Conservation (phyloP, 2,113 vertebrate species). For the Seriola aureovittata region DNA sequence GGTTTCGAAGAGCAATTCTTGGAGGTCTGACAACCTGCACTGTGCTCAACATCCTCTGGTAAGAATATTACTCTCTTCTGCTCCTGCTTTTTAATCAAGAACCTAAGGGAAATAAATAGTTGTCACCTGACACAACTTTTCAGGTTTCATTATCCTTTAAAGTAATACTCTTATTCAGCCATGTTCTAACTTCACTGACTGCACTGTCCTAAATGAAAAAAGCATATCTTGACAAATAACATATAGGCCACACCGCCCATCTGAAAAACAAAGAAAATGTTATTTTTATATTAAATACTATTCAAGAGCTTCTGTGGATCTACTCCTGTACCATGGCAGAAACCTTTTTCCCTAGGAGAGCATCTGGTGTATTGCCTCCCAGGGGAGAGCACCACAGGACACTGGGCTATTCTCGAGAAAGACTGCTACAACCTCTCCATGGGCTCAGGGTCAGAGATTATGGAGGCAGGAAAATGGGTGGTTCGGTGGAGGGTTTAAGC, state of each 20-base stretch:
- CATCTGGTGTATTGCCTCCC: slow-evolving; percentile 20
- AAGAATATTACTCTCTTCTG: slow-evolving; percentile 29
- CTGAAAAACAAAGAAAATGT: too few relatives aligned
- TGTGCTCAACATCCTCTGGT: slow-evolving; percentile 83
- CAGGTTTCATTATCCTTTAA: neutral
- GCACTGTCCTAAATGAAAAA: neutral
- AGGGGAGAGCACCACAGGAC: slow-evolving; percentile 17
- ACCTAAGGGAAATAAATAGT: neutral
- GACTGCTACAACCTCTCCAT: too few relatives aligned
- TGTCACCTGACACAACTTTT: neutral
- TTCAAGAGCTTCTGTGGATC: neutral
- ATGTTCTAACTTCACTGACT: neutral
- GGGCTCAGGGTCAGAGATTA: too few relatives aligned
- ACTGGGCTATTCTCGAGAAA: slow-evolving; percentile 29
- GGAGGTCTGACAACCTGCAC: slow-evolving; percentile 80
- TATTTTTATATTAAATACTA: neutral
- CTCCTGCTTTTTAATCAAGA: neutral
- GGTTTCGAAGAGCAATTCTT: slow-evolving; percentile 80
- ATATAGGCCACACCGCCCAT: neutral
- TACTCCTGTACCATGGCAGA: neutral
- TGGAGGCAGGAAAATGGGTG: too few relatives aligned
- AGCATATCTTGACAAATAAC: neutral
- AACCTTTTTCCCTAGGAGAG: neutral
- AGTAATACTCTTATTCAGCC: neutral
- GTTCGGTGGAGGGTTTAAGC: neutral